A percentile compares a stretch with the other conserved stretches of the same genome.
phyloP scores from a whole-genome alignment of 1,140 invertebrate species.

The Drosophila aff. region DNA sequence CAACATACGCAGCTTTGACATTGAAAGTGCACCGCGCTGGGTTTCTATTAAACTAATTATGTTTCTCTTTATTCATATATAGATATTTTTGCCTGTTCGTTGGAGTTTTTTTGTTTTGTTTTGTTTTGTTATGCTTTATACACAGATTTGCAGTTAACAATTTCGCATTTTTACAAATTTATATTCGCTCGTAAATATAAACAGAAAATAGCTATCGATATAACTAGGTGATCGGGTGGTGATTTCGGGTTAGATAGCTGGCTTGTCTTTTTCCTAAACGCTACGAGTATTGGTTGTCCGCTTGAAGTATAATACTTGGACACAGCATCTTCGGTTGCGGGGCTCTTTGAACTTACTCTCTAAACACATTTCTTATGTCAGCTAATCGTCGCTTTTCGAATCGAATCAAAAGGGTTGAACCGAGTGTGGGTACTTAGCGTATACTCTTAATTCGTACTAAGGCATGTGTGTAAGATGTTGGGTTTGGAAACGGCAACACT shows the following conservation, averaged over 20 bases:
- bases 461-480: constrained; percentile 60
- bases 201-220: constrained; percentile 50
- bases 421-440: constrained; percentile 46
- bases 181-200: constrained; percentile 63
- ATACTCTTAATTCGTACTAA: constrained; percentile 64
- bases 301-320: constrained; percentile 71
- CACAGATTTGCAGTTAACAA: constrained; percentile 43
- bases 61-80: constrained; percentile 67
- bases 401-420: constrained; percentile 24
- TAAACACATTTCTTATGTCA: constrained; percentile 33
- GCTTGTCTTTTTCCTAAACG: constrained; percentile 51
- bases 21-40: constrained; percentile 1
- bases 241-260: constrained; percentile 24
- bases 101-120: constrained; percentile 26
- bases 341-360: constrained; percentile 25
- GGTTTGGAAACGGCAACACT: constrained; percentile 56
- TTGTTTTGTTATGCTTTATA: constrained; percentile 48
- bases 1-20: constrained; percentile 39
- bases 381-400: constrained; percentile 23
- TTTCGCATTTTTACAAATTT: constrained; percentile 57
- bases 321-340: constrained; percentile 51
- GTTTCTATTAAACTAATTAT: constrained; percentile 74
- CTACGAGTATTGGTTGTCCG: constrained; percentile 73
- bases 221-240: constrained; percentile 25
- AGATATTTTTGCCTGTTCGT: constrained; percentile 60